These are phyloP conservation scores for Pandemis cinnamomeana DNA, from an alignment of 2,888 invertebrate species.

Conservation along the genomic window DNA sequence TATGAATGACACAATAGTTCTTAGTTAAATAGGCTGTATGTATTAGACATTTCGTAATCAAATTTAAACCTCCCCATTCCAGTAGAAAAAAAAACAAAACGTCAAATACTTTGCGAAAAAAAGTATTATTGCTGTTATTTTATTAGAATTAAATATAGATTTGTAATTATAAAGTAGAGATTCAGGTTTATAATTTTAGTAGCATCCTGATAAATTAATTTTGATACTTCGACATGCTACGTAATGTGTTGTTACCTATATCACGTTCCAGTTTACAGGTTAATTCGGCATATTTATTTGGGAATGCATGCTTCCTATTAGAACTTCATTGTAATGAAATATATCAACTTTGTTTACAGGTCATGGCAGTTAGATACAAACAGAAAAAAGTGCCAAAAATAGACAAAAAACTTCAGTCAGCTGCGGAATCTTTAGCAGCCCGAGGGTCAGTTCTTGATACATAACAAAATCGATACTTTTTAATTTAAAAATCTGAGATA, in stretches of 20 bases:
- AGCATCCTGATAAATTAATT: conserved; percentile 50
- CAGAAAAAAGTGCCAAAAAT: conserved; percentile 71
- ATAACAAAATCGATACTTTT: background rate
- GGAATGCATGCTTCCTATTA: conserved; percentile 2
- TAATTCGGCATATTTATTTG: conserved; percentile 47
- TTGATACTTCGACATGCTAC: conserved; percentile 46
- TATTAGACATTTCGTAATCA: background rate
- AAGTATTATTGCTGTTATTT: background rate
- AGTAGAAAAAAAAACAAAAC: conserved; percentile 6
- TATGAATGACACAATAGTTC: background rate
- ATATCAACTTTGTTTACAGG: conserved; percentile 52
- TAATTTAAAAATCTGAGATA: no score
- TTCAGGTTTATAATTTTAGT: background rate
- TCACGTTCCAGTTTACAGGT: conserved; percentile 69
- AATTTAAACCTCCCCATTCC: background rate
- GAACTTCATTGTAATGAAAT: background rate
- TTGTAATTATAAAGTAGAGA: background rate
- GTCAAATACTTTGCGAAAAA: conserved; percentile 23
- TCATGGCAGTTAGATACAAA: conserved; percentile 60
- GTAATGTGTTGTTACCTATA: conserved; percentile 57
- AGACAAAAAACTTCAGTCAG: conserved; percentile 79
- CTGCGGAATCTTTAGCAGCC: conserved; percentile 86
- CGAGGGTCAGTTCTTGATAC: conserved; percentile 84
- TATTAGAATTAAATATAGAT: background rate
- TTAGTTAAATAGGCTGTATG: conserved; percentile 2